Percentiles rank a stretch among this genome's conserved stretches.
phyloP scores from a whole-genome alignment of 2,888 invertebrate species.

The Stomorhina lunata region DNA sequence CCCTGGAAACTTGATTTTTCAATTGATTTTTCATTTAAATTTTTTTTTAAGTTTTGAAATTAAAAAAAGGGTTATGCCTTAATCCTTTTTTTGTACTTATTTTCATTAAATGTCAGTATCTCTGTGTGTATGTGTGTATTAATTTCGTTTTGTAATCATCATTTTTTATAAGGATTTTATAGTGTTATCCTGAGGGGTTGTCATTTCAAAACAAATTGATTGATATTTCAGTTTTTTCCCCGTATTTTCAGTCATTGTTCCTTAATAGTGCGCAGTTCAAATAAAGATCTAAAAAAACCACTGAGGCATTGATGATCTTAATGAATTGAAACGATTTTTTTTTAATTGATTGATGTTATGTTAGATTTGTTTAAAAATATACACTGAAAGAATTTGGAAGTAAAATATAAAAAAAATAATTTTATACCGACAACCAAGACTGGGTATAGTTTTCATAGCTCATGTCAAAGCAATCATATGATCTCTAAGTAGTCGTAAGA shows the following conservation, averaged over 20 bases:
- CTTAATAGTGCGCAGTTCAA: not conserved
- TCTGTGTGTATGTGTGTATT: not conserved
- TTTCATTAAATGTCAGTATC: not conserved
- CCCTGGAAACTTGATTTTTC: conserved; percentile 64
- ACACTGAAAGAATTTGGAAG: not conserved
- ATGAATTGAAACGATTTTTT: conserved; percentile 11
- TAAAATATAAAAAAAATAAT: too few relatives aligned
- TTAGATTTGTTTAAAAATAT: not conserved
- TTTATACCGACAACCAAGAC: too few relatives aligned
- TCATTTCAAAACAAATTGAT: conserved; percentile 58
- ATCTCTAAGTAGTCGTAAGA: too few relatives aligned
- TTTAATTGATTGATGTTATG: conserved; percentile 8
- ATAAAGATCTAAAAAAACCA: conserved; percentile 63
- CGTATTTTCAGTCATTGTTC: not conserved
- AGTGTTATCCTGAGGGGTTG: conserved; percentile 16
- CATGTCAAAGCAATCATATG: too few relatives aligned
- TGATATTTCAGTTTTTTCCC: conserved; percentile 38
- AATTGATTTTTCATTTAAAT: conserved; percentile 64
- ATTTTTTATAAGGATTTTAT: conserved; percentile 40
- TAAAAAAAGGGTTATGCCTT: conserved; percentile 51
- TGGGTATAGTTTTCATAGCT: too few relatives aligned
- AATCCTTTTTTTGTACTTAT: conserved; percentile 46
- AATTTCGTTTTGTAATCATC: conserved; percentile 49
- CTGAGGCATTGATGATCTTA: conserved; percentile 61
- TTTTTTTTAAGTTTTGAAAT: conserved; percentile 28